A percentile compares a stretch with the other conserved stretches of the same genome.
These are phyloP conservation scores for Halesus radiatus DNA, from an alignment of 1,140 invertebrate genomes.

Conservation along the genomic window DNA sequence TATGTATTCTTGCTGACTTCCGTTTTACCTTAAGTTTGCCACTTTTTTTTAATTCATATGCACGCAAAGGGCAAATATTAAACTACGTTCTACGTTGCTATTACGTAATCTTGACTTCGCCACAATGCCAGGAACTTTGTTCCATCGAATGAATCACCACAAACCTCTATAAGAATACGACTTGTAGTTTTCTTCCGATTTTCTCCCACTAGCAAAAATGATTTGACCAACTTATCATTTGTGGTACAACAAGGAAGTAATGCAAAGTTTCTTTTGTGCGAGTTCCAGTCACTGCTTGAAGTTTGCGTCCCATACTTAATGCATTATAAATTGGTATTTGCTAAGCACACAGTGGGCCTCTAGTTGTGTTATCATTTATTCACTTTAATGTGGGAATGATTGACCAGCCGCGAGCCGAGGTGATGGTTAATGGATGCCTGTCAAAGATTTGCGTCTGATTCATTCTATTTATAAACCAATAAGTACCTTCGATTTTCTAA, in stretches of 20 bases:
- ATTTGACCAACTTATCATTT: neutral
- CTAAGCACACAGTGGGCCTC: constrained; percentile 33
- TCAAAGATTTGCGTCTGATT: constrained; percentile 34
- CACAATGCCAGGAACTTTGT: neutral
- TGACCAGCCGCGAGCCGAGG: constrained; percentile 20
- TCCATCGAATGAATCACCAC: constrained; percentile 13
- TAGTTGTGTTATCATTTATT: constrained; percentile 47
- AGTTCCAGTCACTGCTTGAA: constrained; percentile 1
- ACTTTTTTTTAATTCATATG: too few relatives aligned
- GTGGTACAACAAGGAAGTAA: neutral
- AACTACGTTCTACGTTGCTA: constrained; percentile 1
- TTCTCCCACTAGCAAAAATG: neutral
- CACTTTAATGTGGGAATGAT: constrained; percentile 41
- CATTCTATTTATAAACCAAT: constrained; percentile 12
- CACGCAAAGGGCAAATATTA: neutral
- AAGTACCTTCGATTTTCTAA: neutral
- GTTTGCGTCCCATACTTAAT: constrained; percentile 1
- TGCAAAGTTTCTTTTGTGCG: neutral
- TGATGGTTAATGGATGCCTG: neutral
- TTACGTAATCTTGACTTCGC: neutral
- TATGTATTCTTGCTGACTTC: too few relatives aligned
- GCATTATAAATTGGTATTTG: constrained; percentile 41
- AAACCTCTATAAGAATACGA: neutral
- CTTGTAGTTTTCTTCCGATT: neutral
- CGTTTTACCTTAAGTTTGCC: too few relatives aligned